Evolutionary conservation across 2,797 vertebrate species (phyloP), one percentile per base, ranked within the genome.

Genomic region (Sandelia bainsii): DNA sequence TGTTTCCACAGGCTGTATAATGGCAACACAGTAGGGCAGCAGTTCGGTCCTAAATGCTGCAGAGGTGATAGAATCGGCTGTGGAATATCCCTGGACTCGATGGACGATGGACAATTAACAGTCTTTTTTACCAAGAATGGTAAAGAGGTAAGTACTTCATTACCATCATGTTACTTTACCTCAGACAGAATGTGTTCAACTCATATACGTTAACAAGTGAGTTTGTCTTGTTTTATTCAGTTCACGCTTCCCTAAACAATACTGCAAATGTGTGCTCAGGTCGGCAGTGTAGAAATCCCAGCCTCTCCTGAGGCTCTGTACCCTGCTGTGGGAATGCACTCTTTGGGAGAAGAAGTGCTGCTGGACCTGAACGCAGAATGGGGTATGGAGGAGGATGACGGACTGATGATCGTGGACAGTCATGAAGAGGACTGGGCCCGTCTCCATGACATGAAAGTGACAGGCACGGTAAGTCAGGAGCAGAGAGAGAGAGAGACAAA

Each of bases 91-190:
- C 87, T 93, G 19, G 96, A 96, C 27, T 93, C 95, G 32, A 34
- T 34, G 13, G 96, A 97, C 20, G 95, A 96, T 2, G 97, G 96
- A 83, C 96, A 96, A 8, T 92, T 97, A 27, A 96, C 96, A 46
- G 95, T 98, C 54, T 98, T 98, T 92, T 99, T 99, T 85, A 98
- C 97, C 81, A 98, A 97, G 85, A 99, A 99, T 12, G 96, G 97
- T 13, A 96, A 96, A 86, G 94, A 97, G 91, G 97, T 97, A 86
- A 90, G 95, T 73, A 23, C 23, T 34, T 4, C 14, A 8, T 56
- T 42, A 5, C 19, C 10, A 5, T 22, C 20, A 5, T 45, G 27
- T 65, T 6, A 19, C n/a, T 16, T 71, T 3, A n/a, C 20, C 23
- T 9, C 2, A 27, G 7, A 69, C 12, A 37, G 0, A 11, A 27